A percentile compares a stretch with the other conserved stretches of the same genome.
Conservation (phyloP, 2,888 invertebrate species). For the Tiliacea aurago region DNA sequence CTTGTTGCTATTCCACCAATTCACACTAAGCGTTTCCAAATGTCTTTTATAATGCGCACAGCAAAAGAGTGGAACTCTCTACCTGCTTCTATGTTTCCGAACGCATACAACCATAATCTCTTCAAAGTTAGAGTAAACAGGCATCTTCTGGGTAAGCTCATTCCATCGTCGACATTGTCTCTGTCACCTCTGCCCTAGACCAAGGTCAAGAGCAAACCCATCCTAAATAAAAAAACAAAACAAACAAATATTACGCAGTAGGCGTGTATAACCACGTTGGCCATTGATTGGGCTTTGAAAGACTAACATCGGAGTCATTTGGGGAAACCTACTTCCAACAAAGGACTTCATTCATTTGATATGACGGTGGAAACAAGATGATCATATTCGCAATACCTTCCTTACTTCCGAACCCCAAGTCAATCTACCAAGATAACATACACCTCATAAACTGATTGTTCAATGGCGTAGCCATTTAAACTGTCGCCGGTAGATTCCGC, state of each 20-base stretch:
- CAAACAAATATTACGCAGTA: not conserved
- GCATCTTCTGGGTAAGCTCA: too few species aligned
- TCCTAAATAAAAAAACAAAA: too few species aligned
- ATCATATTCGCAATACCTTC: not conserved
- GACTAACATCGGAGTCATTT: not conserved
- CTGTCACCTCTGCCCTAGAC: too few species aligned
- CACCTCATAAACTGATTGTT: slow-evolving; percentile 61
- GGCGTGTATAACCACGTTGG: not conserved
- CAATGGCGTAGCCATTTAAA: slow-evolving; percentile 67
- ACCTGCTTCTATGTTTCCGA: too few species aligned
- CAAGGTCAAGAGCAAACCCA: too few species aligned
- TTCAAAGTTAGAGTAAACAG: too few species aligned
- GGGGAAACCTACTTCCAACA: not conserved
- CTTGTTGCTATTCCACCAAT: too few species aligned
- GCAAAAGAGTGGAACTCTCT: too few species aligned
- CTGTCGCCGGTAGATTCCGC: slow-evolving; percentile 67
- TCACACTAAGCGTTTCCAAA: too few species aligned
- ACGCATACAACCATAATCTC: too few species aligned
- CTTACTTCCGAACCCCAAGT: slow-evolving; percentile 26
- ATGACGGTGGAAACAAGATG: not conserved
- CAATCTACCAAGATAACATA: slow-evolving; percentile 12
- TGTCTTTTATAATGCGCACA: too few species aligned
- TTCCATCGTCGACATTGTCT: too few species aligned
- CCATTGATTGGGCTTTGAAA: not conserved
- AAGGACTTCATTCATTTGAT: not conserved